Percentiles rank a stretch among this genome's conserved stretches.
Conservation (phyloP, 2,888 invertebrate genomes). For the Polyploca ridens region DNA sequence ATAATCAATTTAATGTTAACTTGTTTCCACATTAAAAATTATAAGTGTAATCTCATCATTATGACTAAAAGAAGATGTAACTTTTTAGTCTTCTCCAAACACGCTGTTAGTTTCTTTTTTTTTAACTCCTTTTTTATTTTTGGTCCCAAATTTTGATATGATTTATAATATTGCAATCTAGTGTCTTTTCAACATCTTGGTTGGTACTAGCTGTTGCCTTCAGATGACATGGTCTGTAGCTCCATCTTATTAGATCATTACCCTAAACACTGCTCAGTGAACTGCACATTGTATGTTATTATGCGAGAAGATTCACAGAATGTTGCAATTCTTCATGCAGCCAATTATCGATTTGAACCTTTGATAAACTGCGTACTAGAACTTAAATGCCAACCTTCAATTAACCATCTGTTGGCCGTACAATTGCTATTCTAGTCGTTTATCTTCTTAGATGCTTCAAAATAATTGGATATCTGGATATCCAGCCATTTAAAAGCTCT, state of each 20-base stretch:
- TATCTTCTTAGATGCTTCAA: neutral
- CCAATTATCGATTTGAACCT: slow-evolving; percentile 11
- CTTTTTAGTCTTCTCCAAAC: no score
- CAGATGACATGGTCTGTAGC: neutral
- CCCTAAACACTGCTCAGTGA: neutral
- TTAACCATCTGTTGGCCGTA: neutral
- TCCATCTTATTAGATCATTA: neutral
- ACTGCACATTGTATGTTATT: neutral
- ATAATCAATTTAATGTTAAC: no score
- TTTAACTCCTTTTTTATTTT: no score
- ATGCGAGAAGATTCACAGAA: slow-evolving; percentile 6
- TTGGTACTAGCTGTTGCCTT: neutral
- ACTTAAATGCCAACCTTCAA: slow-evolving; percentile 12
- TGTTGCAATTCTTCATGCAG: slow-evolving; percentile 2
- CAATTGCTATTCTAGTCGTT: neutral
- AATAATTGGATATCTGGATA: no score
- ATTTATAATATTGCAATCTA: neutral
- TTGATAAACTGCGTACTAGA: slow-evolving; percentile 1
- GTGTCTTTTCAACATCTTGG: neutral
- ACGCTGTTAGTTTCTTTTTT: no score
- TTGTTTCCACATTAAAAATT: neutral
- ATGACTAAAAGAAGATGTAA: no score
- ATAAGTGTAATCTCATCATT: no score
- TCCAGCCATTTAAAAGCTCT: no score
- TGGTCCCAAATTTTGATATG: no score